Evolutionary conservation across 2,797 vertebrate genomes (phyloP), one percentile per base, ranked within the genome.

Genomic region (Synanceia verrucosa): DNA sequence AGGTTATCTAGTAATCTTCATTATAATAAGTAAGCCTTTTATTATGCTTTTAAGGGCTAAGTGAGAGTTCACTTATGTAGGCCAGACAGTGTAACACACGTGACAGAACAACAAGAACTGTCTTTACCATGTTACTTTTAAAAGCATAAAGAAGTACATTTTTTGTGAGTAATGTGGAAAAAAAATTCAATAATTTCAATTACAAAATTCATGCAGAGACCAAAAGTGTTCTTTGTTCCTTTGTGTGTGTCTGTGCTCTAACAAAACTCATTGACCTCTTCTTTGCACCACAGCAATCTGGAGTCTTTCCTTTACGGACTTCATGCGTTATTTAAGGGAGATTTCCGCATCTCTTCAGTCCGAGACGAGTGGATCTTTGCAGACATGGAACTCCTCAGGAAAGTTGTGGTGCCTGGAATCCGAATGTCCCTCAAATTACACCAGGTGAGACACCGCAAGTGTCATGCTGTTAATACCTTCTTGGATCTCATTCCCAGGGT

Each of bases 311-410:
- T 99, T 68, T 99, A 99, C 39, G 98, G 98, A 59, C 93, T 99
- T 13, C 98, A 99, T 77, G 97, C 98, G 53, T 92, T 99, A 19
- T 99, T 99, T 88, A 99, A 99, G 81, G 98, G 98, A 81, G 98
- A 99, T 88, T 99, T 99, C 86, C 97, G 98, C 75, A 99, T 99
- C 88, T 99, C 98, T 26, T 99, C 98, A 8, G 94, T 97, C 58
- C 93, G 97, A 79, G 98, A 99, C 6, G 98, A 99, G 86, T 99
- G 98, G 98, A 97, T 99, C 88, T 99, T 99, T 71, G 97, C 98
- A n/a, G 97, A 99, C 89, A 99, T 99, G 98, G 97, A 99, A 74
- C 92, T 99, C 60, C 93, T 99, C 76, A 95, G 96, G 90, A 99
- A 98, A 82, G 98, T 99, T 1, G 98, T 99, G 43, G 98, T 99